phyloP scores from a whole-genome alignment of 2,797 vertebrate species.

The Trichosurus vulpecula region DNA sequence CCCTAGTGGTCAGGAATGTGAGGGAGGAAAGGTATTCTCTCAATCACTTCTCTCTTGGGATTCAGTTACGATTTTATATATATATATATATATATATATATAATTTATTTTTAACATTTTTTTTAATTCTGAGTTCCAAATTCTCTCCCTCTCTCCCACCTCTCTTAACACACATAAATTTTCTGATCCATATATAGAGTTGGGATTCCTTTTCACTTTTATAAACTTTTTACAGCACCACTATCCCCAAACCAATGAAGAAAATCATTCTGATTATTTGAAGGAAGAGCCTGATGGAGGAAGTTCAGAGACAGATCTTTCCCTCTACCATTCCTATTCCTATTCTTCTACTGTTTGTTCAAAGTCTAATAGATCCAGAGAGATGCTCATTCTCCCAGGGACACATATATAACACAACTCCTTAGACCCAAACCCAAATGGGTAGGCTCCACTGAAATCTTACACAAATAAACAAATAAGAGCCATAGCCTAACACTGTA shows the following conservation, averaged over 20 bases:
- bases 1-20: background rate
- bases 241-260: background rate
- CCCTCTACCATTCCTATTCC: background rate
- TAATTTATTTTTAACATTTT: no score
- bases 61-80: no score
- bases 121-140: no score
- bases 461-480: background rate
- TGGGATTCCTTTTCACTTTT: background rate
- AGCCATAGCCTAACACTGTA: background rate
- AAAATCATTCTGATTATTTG: background rate
- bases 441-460: background rate
- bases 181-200: background rate
- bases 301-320: background rate
- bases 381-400: background rate
- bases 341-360: background rate
- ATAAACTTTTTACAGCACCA: background rate
- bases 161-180: background rate
- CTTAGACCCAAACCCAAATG: background rate
- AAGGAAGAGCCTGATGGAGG: rapidly evolving
- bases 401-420: background rate
- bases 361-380: background rate
- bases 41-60: no score
- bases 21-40: background rate
- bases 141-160: no score
- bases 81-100: no score